Evolutionary conservation across 2,113 vertebrate genomes (phyloP).

Genomic region (Rhinoderma darwinii): DNA sequence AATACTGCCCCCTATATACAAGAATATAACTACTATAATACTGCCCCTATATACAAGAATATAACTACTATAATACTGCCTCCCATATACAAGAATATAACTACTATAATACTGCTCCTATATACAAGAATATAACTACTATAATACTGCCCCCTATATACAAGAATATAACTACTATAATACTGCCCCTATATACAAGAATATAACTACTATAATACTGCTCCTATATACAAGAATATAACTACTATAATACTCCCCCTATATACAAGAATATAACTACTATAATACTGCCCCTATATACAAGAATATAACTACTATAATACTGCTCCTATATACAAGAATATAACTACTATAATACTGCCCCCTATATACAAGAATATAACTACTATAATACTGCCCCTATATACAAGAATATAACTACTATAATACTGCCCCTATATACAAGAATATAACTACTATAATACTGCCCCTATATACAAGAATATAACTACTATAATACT

Average conservation of each 20-base stretch:
- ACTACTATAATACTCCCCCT: not conserved
- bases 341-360: too few species aligned
- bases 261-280: not conserved
- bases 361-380: too few species aligned
- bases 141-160: slow-evolving; percentile 9
- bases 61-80: not conserved
- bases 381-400: too few species aligned
- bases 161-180: slow-evolving; percentile 16
- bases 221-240: not conserved
- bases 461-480: too few species aligned
- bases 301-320: too few species aligned
- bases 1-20: not conserved
- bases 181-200: slow-evolving; percentile 3
- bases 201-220: slow-evolving; percentile 23
- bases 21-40: slow-evolving; percentile 2
- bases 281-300: too few species aligned
- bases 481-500: slow-evolving; percentile 13
- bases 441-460: too few species aligned
- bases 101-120: not conserved
- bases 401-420: too few species aligned
- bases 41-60: not conserved
- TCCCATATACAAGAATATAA: not conserved
- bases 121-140: not conserved
- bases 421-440: too few species aligned
- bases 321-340: too few species aligned